A percentile compares a stretch with the other conserved stretches of the same genome.
These are phyloP conservation scores for Acanthococcus lagerstroemiae DNA, from an alignment of 2,888 invertebrate species.

Conservation along the genomic window DNA sequence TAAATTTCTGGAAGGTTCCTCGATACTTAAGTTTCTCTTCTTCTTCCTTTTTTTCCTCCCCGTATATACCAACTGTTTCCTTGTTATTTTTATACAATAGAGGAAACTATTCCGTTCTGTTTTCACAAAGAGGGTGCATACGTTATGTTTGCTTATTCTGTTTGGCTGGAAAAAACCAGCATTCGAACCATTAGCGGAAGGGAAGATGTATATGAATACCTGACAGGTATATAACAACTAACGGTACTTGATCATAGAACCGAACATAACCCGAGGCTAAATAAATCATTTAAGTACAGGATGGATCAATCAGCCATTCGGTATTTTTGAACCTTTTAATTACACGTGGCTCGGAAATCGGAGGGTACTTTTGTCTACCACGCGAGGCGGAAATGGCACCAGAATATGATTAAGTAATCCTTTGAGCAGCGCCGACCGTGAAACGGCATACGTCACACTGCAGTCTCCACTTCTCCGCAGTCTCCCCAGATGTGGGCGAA, in stretches of 20 bases:
- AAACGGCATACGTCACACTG: no score
- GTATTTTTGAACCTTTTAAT: slow-evolving; percentile 29
- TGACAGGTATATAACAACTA: slow-evolving; percentile 20
- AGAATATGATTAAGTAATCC: slow-evolving; percentile 23
- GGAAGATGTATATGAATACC: slow-evolving; percentile 8
- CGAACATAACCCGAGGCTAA: slow-evolving; percentile 19
- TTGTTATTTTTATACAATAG: background rate
- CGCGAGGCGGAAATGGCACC: slow-evolving; percentile 29
- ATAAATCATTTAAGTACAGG: slow-evolving; percentile 28
- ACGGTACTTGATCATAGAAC: slow-evolving; percentile 20
- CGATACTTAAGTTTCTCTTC: no score
- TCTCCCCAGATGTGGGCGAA: no score
- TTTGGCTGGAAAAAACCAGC: background rate
- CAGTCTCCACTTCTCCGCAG: no score
- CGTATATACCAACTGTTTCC: background rate
- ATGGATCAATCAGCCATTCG: slow-evolving; percentile 27
- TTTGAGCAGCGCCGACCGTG: background rate
- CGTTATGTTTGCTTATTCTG: background rate
- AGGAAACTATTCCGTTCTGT: background rate
- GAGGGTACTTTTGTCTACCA: slow-evolving; percentile 9
- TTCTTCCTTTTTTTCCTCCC: no score
- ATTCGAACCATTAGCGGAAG: slow-evolving; percentile 4
- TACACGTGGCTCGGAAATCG: slow-evolving; percentile 11
- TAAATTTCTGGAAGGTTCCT: background rate
- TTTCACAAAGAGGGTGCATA: background rate